Conservation (phyloP, 2,888 invertebrate genomes). For the Drosophila falleni region DNA sequence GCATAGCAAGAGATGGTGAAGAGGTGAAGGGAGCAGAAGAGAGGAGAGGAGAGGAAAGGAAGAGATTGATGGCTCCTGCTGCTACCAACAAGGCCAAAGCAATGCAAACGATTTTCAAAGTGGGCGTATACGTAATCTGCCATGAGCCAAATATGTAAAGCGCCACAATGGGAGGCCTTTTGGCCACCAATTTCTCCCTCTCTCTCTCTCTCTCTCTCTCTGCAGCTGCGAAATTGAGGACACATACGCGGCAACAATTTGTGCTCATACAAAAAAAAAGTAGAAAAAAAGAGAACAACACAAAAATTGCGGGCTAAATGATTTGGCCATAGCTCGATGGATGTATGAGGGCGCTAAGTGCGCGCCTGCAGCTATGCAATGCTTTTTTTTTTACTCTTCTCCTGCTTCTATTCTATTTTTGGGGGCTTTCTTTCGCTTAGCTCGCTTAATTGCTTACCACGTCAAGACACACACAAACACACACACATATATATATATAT, state of each 20-base stretch:
- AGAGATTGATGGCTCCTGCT: constrained; percentile 17
- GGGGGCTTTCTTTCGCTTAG: constrained; percentile 34
- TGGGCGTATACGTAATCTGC: constrained; percentile 78
- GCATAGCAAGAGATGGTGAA: not conserved
- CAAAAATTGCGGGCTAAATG: constrained; percentile 62
- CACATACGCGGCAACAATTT: constrained; percentile 73
- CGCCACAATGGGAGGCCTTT: constrained; percentile 49
- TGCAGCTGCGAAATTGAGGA: constrained; percentile 65
- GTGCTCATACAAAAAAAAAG: constrained; percentile 30
- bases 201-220: constrained; percentile 1
- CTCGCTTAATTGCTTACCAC: constrained; percentile 60
- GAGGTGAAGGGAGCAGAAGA: not conserved
- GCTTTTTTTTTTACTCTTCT: constrained; percentile 35
- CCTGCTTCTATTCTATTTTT: not conserved
- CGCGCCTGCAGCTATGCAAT: constrained; percentile 70
- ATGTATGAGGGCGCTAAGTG: constrained; percentile 42
- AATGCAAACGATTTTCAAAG: constrained; percentile 77
- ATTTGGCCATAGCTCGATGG: constrained; percentile 54
- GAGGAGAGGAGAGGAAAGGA: not conserved
- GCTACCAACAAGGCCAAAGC: constrained; percentile 43
- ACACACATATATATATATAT: not conserved
- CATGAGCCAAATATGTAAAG: constrained; percentile 75
- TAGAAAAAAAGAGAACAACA: constrained; percentile 9
- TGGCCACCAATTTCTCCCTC: constrained; percentile 10
- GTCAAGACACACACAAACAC: constrained; percentile 53